Evolutionary conservation across 1,140 invertebrate genomes (phyloP).

Genomic region (Doryteuthis pealeii): DNA sequence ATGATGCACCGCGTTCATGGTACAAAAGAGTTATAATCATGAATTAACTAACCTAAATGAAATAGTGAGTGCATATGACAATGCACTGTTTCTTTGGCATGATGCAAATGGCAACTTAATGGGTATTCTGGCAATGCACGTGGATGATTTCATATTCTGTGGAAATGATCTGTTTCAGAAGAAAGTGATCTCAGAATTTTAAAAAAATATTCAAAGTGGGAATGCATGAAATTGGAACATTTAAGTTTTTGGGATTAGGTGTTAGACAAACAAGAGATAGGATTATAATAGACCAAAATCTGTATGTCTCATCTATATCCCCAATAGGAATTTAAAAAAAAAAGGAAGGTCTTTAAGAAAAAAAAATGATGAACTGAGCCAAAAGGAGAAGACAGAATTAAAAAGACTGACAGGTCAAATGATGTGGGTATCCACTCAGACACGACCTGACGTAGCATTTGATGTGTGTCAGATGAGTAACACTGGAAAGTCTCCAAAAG

Average conservation of each 20-base stretch:
- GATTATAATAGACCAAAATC: neutral
- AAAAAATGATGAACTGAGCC: neutral
- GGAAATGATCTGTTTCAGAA: neutral
- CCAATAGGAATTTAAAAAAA: neutral
- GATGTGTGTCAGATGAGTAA: neutral
- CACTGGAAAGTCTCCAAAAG: neutral
- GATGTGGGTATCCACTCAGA: neutral
- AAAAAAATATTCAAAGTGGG: neutral
- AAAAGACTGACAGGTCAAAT: neutral
- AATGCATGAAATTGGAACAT: neutral
- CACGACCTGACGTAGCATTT: neutral
- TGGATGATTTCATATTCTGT: neutral
- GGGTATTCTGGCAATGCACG: neutral
- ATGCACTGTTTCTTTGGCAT: constrained; percentile 1
- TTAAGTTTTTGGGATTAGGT: neutral
- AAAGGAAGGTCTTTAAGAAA: neutral
- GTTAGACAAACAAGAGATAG: neutral
- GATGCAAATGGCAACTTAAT: neutral
- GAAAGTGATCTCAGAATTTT: neutral
- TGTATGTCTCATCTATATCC: neutral
- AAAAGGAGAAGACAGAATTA: neutral
- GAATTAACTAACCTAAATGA: too few relatives aligned
- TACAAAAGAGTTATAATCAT: too few relatives aligned
- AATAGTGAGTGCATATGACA: neutral
- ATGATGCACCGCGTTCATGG: too few relatives aligned